Evolutionary conservation across 2,888 invertebrate species (phyloP), one percentile per base, ranked within the genome.

Genomic region (Archips crataeganus): DNA sequence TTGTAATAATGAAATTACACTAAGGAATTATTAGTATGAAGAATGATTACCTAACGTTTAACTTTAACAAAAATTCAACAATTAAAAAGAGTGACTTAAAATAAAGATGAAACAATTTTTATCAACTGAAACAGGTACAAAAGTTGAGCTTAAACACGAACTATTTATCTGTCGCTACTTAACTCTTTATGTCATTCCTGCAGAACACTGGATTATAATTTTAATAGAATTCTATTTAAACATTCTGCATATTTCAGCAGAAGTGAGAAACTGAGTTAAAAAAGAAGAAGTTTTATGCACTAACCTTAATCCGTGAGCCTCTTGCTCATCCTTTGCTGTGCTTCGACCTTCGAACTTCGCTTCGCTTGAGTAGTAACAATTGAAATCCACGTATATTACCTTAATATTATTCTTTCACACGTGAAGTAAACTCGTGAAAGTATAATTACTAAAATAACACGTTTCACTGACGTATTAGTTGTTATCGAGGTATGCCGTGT

Each of bases 201-300:
- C 64, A 51, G 63, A 62, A 73, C 63, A 68, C 11, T 42, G 73
- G 63, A 64, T 73, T 63, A 59, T 36, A 72, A 54, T 67, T 62
- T 63, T 49, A 42, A 49, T 13, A n/a, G n/a, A 49, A 49, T 49
- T n/a, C n/a, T 54, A 2, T 54, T 9, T 2, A 11, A 15, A 23
- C 23, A 13, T 34, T 59, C 36, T 36, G 59, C 59, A 59, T 36
- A 13, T 59, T 59, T 36, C 59, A 34, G 59, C 59, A 13, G 13
- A 59, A 13, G 13, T 13, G 54, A 54, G 8, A 54, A 15, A 54
- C 47, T 10, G 47, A 47, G 4, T 54, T 54, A 54, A 15, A 54
- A 54, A 8, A 23, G 23, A 23, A 4, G 6, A 23, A 23, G 23
- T 5, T 49, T 49, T 49, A n/a, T 49, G 49, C 49, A n/a, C n/a